Evolutionary conservation across 2,797 vertebrate genomes (phyloP), one percentile per base, ranked within the genome.

Genomic region (Eulemur coronatus): DNA sequence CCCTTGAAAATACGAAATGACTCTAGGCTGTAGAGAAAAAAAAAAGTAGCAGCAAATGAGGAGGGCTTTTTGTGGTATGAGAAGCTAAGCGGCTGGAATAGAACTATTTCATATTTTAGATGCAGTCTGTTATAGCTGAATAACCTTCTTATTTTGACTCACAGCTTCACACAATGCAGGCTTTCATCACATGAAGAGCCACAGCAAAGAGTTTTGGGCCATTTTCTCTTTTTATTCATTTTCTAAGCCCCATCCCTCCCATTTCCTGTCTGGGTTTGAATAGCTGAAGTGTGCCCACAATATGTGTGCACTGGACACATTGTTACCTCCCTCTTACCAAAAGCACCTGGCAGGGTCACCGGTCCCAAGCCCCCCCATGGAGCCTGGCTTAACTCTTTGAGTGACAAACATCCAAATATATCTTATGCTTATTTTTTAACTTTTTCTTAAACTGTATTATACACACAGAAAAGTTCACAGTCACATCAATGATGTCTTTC

Each of bases 131-230:
- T 79, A 94, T 91, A 12, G 69, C 87, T 96, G 93, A 98, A 94
- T 96, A 94, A 78, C 87, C 72, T 96, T 84, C 89, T 92, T 93
- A 86, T 93, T 97, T 93, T 95, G 95, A 94, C 91, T 92, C 95
- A 50, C 91, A 59, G 89, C 82, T 50, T 75, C 73, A 50, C 69
- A 98, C 97, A 98, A 95, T 93, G 92, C 92, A 52, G 93, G 84
- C 97, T 97, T 97, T 98, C 97, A 95, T 69, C 46, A 12, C 89
- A 46, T 48, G 69, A 95, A 97, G 96, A 94, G 91, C 87, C 87
- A 76, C 38, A 67, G 94, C 43, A 43, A 80, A 95, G 94, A 46
- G 41, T 89, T 81, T 88, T 6, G 96, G 86, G 59, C 91, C 93
- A 67, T 97, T 97, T 95, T 97, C 84, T 88, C 96, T 95, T 88